These are phyloP conservation scores for Stichopus horrens DNA, from an alignment of 53 echinoderm and acorn worm species.

Conservation along the genomic window DNA sequence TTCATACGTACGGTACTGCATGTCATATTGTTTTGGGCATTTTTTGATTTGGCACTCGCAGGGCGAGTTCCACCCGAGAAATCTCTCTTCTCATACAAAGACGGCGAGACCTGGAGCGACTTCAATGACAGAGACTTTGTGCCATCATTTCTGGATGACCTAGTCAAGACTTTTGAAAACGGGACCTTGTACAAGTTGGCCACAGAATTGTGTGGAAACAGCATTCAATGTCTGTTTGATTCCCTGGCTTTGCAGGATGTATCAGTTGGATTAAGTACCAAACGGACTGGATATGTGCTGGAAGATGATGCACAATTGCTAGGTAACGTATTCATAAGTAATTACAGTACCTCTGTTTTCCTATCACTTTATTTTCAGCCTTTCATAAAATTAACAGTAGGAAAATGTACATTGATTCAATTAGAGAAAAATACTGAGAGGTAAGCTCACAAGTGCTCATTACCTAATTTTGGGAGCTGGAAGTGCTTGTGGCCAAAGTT, in stretches of 20 bases:
- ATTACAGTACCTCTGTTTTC: background rate
- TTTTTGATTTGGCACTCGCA: background rate
- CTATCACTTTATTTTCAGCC: background rate
- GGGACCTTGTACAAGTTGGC: conserved; percentile 11
- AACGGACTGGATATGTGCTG: conserved; percentile 10
- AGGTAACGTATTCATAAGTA: background rate
- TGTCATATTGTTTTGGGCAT: background rate
- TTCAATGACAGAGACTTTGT: conserved; percentile 55
- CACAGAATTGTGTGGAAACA: conserved; percentile 36
- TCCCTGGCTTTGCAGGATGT: conserved; percentile 32
- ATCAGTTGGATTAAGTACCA: conserved; percentile 28
- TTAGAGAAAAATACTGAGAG: too few relatives aligned
- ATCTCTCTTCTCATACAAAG: conserved; percentile 42
- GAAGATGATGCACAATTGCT: conserved; percentile 25
- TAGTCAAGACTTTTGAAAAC: conserved; percentile 23
- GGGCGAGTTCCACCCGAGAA: background rate
- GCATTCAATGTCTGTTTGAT: conserved; percentile 63
- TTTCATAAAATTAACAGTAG: too few relatives aligned
- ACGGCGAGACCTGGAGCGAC: conserved; percentile 42
- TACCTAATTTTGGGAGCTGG: too few relatives aligned
- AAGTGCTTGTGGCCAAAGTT: too few relatives aligned
- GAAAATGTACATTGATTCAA: too few relatives aligned
- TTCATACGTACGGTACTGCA: too few relatives aligned
- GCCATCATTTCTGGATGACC: conserved; percentile 64
- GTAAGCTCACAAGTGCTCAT: too few relatives aligned